These are phyloP conservation scores for Sclerodermus sp. DNA, from an alignment of 2,888 invertebrate species.

Conservation along the genomic window DNA sequence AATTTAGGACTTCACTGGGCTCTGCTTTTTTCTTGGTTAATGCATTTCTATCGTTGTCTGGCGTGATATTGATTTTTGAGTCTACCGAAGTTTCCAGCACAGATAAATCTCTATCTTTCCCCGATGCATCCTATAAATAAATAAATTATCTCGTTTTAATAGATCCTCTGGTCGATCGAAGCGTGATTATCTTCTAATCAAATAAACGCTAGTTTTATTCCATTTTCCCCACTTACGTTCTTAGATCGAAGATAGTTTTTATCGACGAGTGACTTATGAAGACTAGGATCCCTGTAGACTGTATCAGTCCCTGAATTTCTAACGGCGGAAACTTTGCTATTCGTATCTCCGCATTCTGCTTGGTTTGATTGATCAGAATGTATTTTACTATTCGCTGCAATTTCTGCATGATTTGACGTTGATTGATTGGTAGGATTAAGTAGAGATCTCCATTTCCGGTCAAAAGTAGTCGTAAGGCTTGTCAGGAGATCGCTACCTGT, in stretches of 20 bases:
- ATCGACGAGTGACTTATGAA: constrained; percentile 45
- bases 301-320: constrained; percentile 24
- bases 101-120: constrained; percentile 54
- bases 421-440: constrained; percentile 62
- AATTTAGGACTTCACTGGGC: constrained; percentile 8
- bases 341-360: constrained; percentile 7
- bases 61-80: constrained; percentile 30
- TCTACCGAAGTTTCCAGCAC: constrained; percentile 20
- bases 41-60: constrained; percentile 58
- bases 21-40: constrained; percentile 19
- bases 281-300: constrained; percentile 49
- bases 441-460: constrained; percentile 77
- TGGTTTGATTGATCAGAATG: constrained; percentile 30
- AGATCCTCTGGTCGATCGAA: no score
- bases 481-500: constrained; percentile 82
- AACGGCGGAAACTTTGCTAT: constrained; percentile 36
- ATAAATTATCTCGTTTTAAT: no score
- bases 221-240: constrained; percentile 35
- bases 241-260: constrained; percentile 37
- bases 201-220: no score
- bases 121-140: constrained; percentile 47
- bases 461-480: constrained; percentile 81
- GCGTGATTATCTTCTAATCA: no score
- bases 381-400: constrained; percentile 52
- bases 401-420: constrained; percentile 13